Evolutionary conservation across 2,113 vertebrate genomes (phyloP).

Genomic region (Diadophis punctatus): DNA sequence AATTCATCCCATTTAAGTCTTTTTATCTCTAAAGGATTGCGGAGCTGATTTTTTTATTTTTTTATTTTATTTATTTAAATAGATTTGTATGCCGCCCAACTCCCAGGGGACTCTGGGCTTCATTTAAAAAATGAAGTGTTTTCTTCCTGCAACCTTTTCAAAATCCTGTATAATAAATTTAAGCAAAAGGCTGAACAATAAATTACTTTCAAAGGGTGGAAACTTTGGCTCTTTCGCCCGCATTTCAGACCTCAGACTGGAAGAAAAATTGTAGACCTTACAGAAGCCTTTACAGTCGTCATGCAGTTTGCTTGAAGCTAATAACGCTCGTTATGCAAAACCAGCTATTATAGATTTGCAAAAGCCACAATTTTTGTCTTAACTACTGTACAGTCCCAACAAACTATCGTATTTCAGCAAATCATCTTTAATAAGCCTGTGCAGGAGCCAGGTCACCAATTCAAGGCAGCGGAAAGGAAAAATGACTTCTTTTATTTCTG

Average conservation of each 20-base stretch:
- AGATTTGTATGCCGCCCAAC: too few relatives aligned
- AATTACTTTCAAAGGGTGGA: not conserved
- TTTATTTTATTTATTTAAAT: too few relatives aligned
- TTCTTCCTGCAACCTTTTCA: not conserved
- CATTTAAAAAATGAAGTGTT: not conserved
- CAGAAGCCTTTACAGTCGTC: not conserved
- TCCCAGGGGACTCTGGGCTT: too few relatives aligned
- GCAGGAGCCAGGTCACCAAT: slow-evolving; percentile 2
- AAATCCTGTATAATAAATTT: not conserved
- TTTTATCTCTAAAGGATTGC: not conserved
- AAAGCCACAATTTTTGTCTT: not conserved
- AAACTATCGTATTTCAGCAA: not conserved
- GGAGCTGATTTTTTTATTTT: slow-evolving; percentile 31
- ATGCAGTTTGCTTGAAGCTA: not conserved
- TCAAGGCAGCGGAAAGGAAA: not conserved
- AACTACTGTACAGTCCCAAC: not conserved
- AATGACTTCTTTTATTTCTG: not conserved
- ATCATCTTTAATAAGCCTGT: not conserved
- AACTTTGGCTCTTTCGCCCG: too few relatives aligned
- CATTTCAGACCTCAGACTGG: not conserved
- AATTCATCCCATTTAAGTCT: slow-evolving; percentile 9
- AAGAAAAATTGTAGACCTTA: not conserved
- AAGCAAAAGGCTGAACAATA: not conserved
- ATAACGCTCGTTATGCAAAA: not conserved
- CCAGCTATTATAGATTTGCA: not conserved